Conservation (phyloP, 2,888 invertebrate genomes). For the Margaritifera margaritifera region DNA sequence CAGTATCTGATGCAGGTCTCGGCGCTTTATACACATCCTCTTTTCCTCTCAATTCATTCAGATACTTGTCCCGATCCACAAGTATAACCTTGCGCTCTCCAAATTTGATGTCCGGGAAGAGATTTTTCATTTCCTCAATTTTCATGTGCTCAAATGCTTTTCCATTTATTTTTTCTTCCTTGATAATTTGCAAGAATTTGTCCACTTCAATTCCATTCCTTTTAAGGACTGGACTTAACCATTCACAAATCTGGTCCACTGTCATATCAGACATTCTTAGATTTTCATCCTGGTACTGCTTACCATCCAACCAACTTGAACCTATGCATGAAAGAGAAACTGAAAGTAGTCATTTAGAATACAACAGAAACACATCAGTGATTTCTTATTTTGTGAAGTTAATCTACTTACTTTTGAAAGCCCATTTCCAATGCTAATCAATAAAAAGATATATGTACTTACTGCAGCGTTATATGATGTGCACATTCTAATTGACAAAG, state of each 20-base stretch:
- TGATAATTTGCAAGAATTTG: conserved; percentile 1
- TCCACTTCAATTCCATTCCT: conserved; percentile 7
- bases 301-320: no score
- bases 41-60: background rate
- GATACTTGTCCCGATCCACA: conserved; percentile 7
- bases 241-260: conserved; percentile 8
- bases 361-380: no score
- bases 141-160: conserved; percentile 15
- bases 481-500: no score
- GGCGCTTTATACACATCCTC: no score
- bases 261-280: conserved; percentile 1
- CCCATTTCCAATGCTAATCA: no score
- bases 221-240: conserved; percentile 9
- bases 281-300: background rate
- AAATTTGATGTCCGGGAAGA: conserved; percentile 16
- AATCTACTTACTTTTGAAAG: no score
- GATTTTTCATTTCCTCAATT: conserved; percentile 8
- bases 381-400: no score
- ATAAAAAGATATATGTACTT: no score
- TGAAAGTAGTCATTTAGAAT: no score
- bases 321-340: no score
- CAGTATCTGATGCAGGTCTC: background rate
- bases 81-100: conserved; percentile 17
- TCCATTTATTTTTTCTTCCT: conserved; percentile 18
- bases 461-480: no score